phyloP scores from a whole-genome alignment of 2,888 invertebrate species.

The Epistrophella euchroma region DNA sequence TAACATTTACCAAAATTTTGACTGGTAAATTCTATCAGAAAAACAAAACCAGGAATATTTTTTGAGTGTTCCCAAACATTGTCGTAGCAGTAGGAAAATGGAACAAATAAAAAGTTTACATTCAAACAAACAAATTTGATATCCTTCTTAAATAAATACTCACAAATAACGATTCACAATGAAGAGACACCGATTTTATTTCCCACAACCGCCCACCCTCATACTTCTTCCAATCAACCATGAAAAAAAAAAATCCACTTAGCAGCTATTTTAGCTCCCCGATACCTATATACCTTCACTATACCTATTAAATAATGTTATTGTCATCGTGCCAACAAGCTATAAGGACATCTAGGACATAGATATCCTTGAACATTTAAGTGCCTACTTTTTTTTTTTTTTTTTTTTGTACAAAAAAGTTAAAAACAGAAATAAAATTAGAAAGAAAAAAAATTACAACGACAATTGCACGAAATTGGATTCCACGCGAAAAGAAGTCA shows the following conservation, averaged over 20 bases:
- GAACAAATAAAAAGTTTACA: neutral
- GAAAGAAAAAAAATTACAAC: conserved; percentile 32
- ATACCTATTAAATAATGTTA: conserved; percentile 74
- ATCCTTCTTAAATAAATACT: neutral
- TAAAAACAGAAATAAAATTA: conserved; percentile 37
- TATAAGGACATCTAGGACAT: conserved; percentile 71
- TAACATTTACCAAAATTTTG: no score
- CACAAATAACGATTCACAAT: conserved; percentile 35
- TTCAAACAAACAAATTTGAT: neutral
- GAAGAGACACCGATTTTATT: neutral
- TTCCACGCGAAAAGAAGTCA: conserved; percentile 69
- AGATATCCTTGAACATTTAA: conserved; percentile 66
- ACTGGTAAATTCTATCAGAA: no score
- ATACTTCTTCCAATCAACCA: conserved; percentile 60
- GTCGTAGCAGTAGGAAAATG: neutral
- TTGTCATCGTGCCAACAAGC: conserved; percentile 74
- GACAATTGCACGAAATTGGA: conserved; percentile 68
- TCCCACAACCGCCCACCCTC: conserved; percentile 10
- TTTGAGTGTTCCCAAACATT: neutral
- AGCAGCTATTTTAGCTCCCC: conserved; percentile 66
- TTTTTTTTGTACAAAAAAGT: conserved; percentile 20
- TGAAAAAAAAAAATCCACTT: conserved; percentile 70
- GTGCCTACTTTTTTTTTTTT: conserved; percentile 24
- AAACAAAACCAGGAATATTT: no score
- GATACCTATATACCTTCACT: neutral